These are phyloP conservation scores for Sparidentex hasta DNA, from an alignment of 2,797 vertebrate species.

Conservation along the genomic window DNA sequence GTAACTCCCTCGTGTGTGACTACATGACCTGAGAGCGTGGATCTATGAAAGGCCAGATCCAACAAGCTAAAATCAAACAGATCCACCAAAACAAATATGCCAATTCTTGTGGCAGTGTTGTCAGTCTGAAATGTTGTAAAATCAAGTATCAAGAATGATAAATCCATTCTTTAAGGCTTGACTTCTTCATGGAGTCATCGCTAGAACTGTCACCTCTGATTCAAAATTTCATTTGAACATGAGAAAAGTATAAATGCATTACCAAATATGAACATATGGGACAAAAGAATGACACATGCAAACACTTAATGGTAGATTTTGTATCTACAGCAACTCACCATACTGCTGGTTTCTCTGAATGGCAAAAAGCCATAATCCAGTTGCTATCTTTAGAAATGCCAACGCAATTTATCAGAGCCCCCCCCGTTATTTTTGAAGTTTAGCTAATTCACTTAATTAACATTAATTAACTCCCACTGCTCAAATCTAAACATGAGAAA, in stretches of 20 bases:
- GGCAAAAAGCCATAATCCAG: background rate
- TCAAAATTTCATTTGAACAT: too few species aligned
- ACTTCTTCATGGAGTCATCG: too few species aligned
- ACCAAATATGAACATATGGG: too few species aligned
- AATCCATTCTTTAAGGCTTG: background rate
- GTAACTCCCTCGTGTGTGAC: background rate
- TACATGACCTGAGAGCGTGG: background rate
- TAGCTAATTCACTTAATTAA: background rate
- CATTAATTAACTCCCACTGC: background rate
- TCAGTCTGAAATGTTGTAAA: background rate
- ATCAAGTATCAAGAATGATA: background rate
- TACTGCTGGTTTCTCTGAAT: background rate
- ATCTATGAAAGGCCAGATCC: constrained; percentile 15
- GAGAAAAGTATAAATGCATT: too few species aligned
- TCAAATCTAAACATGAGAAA: background rate
- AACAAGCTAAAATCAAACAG: background rate
- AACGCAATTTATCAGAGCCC: background rate
- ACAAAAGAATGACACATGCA: too few species aligned
- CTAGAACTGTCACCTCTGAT: too few species aligned
- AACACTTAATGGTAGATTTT: background rate
- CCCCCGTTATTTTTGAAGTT: background rate
- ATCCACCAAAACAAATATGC: background rate
- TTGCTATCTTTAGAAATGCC: background rate
- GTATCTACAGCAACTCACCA: background rate
- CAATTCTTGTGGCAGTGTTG: background rate